Base-by-base conservation (phyloP, 2,888 invertebrate species). In the Phengaris alcon region DNA sequence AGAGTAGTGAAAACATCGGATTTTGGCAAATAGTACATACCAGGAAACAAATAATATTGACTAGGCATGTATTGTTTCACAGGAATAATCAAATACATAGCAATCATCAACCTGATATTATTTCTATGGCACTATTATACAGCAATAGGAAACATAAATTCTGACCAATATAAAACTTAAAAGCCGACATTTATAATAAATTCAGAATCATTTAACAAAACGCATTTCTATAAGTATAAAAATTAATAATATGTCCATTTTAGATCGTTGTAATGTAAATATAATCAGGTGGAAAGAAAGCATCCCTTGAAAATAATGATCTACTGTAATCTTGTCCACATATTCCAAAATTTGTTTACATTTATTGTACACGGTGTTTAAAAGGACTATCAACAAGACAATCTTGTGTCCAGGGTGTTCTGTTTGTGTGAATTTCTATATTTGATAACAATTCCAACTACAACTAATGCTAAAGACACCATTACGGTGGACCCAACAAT, bases 111-210 rank as follows among this genome's bases (percentile, higher is more conserved):
- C 54, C 54, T 72, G 72, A 54, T 13, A 7, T 13, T 54, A 52
- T 48, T 51, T 77, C 75, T 91, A 92, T 92, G 92, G 92, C 92
- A 92, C 91, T 91, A 90, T 89, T 88, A 89, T 88, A 90, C 85
- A 83, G 75, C 77, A 85, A 89, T 88, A 89, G 90, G 90, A 87
- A 79, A 76, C 77, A 77, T 82, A 83, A 84, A 83, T 85, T 85
- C 83, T 82, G 81, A 80, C 75, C 78, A 79, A 79, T 81, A 83
- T 87, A 87, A 88, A 90, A 87, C 87, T 88, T 76, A 84, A 81
- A 84, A 85, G 89, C 88, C 90, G 89, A 64, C 35, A 35, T 44
- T 64, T 44, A 90, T 90, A 88, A 84, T 80, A 80, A 80, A 82
- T 81, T 35, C 35, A 35, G 75, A 76, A 81, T 76, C 78, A 78